Evolutionary conservation across 2,113 vertebrate species (phyloP).

Genomic region (Lycaon pictus): DNA sequence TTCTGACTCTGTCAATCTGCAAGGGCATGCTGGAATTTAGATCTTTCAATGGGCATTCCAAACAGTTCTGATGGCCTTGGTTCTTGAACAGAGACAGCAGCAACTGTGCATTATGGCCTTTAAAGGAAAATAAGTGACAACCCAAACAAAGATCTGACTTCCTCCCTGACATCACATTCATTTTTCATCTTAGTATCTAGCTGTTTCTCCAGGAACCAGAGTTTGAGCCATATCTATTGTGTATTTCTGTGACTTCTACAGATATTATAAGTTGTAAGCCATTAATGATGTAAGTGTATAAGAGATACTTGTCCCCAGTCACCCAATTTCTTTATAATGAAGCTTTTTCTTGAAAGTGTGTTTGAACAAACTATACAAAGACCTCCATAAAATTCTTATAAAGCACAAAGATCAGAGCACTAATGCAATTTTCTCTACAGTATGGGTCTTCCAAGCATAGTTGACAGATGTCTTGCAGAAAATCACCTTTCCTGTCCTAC

Average conservation of each 20-base stretch:
- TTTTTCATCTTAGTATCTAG: not conserved
- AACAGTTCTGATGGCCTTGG: not conserved
- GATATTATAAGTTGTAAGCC: not conserved
- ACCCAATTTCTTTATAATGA: not conserved
- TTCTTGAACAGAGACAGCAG: not conserved
- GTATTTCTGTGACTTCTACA: not conserved
- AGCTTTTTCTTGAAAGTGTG: not conserved
- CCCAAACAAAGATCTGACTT: not conserved
- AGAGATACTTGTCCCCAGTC: not conserved
- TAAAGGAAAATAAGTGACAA: not conserved
- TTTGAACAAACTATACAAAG: not conserved
- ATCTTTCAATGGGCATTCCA: not conserved
- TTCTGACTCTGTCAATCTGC: not conserved
- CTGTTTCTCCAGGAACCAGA: not conserved
- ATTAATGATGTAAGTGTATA: not conserved
- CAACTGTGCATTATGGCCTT: not conserved
- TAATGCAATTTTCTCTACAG: not conserved
- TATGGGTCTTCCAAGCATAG: not conserved
- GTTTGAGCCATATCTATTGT: not conserved
- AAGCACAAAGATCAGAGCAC: not conserved
- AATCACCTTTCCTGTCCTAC: not conserved
- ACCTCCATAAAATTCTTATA: not conserved
- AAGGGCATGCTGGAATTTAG: not conserved
- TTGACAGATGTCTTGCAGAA: not conserved
- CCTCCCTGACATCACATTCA: not conserved